Evolutionary conservation across 2,888 invertebrate species (phyloP).

Genomic region (Physocephala rufipes): DNA sequence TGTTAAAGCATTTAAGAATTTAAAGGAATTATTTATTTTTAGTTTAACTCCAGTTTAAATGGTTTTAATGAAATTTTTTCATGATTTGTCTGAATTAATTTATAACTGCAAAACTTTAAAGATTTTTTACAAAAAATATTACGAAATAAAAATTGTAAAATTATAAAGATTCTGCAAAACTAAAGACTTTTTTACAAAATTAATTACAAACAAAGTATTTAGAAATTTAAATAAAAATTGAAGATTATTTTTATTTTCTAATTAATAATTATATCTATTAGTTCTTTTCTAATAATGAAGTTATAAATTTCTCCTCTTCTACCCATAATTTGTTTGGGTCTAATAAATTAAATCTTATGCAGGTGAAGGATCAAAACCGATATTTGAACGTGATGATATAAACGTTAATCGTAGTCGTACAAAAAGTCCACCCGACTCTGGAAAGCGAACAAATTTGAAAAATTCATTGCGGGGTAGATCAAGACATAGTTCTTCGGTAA

Average conservation of each 20-base stretch:
- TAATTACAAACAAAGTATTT: background rate
- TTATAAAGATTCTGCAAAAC: too few relatives aligned
- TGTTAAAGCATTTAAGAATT: too few relatives aligned
- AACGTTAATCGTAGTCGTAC: slow-evolving; percentile 35
- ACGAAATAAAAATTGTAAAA: too few relatives aligned
- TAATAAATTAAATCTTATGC: slow-evolving; percentile 21
- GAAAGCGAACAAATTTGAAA: background rate
- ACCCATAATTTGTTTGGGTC: background rate
- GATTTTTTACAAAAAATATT: background rate
- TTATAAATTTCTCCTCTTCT: background rate
- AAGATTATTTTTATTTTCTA: background rate
- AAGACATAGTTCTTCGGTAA: slow-evolving; percentile 39
- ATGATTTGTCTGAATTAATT: background rate
- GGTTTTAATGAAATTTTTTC: too few relatives aligned
- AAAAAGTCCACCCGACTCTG: background rate
- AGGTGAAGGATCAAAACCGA: slow-evolving; percentile 50
- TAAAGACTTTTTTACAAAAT: background rate
- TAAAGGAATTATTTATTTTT: too few relatives aligned
- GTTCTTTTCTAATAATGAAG: too few relatives aligned
- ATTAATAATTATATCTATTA: too few relatives aligned
- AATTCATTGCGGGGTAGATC: background rate
- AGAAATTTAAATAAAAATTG: background rate
- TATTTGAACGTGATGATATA: slow-evolving; percentile 47
- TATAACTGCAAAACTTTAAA: background rate
- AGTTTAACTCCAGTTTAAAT: too few relatives aligned